phyloP scores from a whole-genome alignment of 2,797 vertebrate species.

The Fistularia tabacaria region DNA sequence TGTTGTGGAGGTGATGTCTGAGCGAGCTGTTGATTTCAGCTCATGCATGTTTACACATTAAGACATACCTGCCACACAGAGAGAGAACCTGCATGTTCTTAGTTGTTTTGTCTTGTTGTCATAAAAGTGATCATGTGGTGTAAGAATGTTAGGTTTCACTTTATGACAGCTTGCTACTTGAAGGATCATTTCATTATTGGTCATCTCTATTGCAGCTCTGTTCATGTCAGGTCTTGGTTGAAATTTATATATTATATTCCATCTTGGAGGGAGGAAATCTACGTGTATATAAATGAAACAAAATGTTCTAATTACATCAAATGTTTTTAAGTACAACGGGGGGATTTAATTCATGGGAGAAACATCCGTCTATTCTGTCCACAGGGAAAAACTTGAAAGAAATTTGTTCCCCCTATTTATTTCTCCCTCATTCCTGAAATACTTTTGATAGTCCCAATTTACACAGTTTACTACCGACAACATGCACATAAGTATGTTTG shows the following conservation, averaged over 20 bases:
- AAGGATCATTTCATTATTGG: constrained; percentile 26
- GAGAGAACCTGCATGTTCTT: no score
- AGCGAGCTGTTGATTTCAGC: constrained; percentile 2
- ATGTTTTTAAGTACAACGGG: constrained; percentile 68
- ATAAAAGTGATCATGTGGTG: background rate
- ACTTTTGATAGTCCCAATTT: constrained; percentile 44
- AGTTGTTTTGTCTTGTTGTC: no score
- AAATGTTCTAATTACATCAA: constrained; percentile 72
- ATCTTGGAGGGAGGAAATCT: constrained; percentile 43
- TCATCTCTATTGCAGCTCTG: constrained; percentile 73
- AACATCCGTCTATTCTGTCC: constrained; percentile 46
- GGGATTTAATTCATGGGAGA: constrained; percentile 67
- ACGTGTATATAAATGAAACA: constrained; percentile 63
- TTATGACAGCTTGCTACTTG: background rate
- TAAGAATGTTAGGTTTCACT: no score
- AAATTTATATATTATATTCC: constrained; percentile 51
- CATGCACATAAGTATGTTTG: background rate
- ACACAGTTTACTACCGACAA: background rate
- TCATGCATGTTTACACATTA: no score
- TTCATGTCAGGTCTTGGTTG: constrained; percentile 36
- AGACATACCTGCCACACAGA: no score
- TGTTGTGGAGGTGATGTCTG: background rate
- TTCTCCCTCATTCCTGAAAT: constrained; percentile 61
- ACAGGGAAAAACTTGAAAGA: constrained; percentile 68
- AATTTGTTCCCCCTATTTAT: constrained; percentile 63